Conservation (phyloP, 1,140 invertebrate species). For the Calosoma granatense region DNA sequence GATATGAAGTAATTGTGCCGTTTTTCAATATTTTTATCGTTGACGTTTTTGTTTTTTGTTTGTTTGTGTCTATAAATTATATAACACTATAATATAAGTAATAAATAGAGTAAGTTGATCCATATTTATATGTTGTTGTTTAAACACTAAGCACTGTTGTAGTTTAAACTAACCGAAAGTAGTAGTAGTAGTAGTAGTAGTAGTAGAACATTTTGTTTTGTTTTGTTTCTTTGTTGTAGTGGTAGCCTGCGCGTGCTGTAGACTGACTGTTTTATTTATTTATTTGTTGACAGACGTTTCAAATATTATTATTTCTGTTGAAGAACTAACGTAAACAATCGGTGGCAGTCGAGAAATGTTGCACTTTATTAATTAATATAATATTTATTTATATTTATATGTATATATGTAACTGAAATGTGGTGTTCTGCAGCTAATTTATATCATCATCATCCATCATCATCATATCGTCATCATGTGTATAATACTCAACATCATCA, state of each 20-base stretch:
- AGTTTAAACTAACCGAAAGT: not conserved
- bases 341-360: slow-evolving; percentile 2
- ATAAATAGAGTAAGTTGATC: not conserved
- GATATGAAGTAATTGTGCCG: slow-evolving; percentile 30
- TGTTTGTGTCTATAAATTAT: not conserved
- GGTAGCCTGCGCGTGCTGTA: too few relatives aligned
- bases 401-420: not conserved
- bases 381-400: not conserved
- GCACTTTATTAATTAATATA: not conserved
- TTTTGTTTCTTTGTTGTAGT: too few relatives aligned
- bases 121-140: not conserved
- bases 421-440: slow-evolving; percentile 7
- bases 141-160: not conserved
- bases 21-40: slow-evolving; percentile 19
- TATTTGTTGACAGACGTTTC: too few relatives aligned
- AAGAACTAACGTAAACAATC: not conserved
- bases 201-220: too few relatives aligned
- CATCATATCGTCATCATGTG: too few relatives aligned
- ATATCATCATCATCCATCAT: not conserved
- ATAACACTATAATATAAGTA: not conserved
- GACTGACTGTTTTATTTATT: too few relatives aligned
- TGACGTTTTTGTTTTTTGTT: slow-evolving; percentile 22
- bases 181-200: too few relatives aligned
- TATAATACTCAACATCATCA: too few relatives aligned
- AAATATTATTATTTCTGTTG: too few relatives aligned